Conservation (phyloP, 2,797 vertebrate genomes). For the Potorous gilbertii region DNA sequence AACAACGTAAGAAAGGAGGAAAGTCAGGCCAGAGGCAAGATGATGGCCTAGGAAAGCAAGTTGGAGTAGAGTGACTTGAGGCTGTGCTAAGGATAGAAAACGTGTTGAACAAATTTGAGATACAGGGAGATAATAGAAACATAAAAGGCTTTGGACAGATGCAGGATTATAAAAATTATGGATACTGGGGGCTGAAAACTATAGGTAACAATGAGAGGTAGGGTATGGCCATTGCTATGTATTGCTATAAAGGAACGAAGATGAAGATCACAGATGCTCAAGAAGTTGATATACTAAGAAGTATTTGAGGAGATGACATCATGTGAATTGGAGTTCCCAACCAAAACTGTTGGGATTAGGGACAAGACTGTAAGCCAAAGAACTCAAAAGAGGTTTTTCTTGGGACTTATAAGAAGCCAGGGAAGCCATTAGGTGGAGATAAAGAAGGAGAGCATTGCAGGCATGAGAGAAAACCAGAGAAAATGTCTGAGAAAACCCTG, state of each 20-base stretch:
- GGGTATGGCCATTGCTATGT: background rate
- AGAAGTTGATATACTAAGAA: background rate
- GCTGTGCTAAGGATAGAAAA: background rate
- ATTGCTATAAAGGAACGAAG: background rate
- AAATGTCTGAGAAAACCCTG: background rate
- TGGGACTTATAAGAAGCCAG: background rate
- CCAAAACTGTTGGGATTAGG: background rate
- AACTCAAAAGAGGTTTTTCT: background rate
- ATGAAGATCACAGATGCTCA: background rate
- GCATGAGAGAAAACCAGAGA: background rate
- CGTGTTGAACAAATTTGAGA: background rate
- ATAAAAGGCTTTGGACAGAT: background rate
- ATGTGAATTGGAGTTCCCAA: background rate
- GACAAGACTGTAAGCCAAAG: background rate
- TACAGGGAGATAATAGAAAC: background rate
- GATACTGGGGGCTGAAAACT: background rate
- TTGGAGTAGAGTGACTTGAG: background rate
- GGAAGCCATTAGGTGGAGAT: background rate
- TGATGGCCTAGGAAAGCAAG: background rate
- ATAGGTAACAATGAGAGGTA: background rate
- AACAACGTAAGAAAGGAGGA: background rate
- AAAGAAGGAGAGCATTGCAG: background rate
- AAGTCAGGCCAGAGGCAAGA: background rate
- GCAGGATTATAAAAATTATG: background rate
- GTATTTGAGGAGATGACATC: background rate